Evolutionary conservation across 2,797 vertebrate species (phyloP), one percentile per base, ranked within the genome.

Genomic region (Pogonophryne albipinna): DNA sequence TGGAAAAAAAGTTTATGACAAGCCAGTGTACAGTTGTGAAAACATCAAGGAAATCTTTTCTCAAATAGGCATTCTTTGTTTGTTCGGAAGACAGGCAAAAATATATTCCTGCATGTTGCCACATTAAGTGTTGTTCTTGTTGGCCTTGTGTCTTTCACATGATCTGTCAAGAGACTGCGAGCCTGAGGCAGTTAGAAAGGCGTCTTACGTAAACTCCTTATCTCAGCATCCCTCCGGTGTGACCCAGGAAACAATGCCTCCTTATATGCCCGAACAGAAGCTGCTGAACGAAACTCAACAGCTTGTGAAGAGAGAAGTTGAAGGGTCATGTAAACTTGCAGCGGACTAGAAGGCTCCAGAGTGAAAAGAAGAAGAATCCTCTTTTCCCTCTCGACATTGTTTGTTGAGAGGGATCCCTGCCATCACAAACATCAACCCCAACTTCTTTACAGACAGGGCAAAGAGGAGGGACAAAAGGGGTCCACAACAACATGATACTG

Each of bases 291-390:
- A 89, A 86, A 83, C 87, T 90, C 91, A 87, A 80, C 86, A 86
- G 92, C 89, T 86, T 93, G 85, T 86, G 82, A 82, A 62, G 86
- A 92, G 89, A 89, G 84, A 85, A 88, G 91, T 90, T 93, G 89
- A 93, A 83, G 92, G 94, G 94, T 95, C 94, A 95, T 91, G 93
- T 94, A 94, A 94, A 95, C 91, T 91, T 80, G 84, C 91, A 89
- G 86, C 31, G 79, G 78, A 92, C 85, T 82, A 84, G 84, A 88
- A 89, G 89, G 88, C 87, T 90, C 83, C 55, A 10, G 82, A 88
- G 78, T 90, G 85, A 93, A 93, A 87, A 74, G 88, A 88, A 79
- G 90, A 91, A 91, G 87, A 93, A 92, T 91, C 72, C 76, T 84
- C 90, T 86, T 89, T 93, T 93, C 91, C 91, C 62, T 90, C 87